phyloP scores from a whole-genome alignment of 2,113 vertebrate genomes.

The Odontophorus gujanensis region DNA sequence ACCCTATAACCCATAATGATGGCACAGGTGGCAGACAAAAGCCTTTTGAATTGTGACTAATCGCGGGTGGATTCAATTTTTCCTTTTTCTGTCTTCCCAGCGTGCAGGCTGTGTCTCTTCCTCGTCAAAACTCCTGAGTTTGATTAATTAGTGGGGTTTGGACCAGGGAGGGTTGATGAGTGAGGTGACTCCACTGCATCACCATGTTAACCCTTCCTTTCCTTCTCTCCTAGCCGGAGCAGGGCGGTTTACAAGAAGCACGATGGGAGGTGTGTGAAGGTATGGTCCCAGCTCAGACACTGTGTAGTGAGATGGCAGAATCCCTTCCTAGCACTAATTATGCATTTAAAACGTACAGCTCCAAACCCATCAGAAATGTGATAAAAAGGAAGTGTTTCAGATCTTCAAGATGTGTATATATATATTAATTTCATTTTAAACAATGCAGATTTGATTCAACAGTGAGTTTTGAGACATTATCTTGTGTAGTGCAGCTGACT shows the following conservation, averaged over 20 bases:
- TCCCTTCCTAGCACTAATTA: not conserved
- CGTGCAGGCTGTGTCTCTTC: not conserved
- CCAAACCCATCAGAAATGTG: not conserved
- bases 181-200: not conserved
- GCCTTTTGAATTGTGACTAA: slow-evolving; percentile 25
- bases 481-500: not conserved
- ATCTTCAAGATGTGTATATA: not conserved
- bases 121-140: not conserved
- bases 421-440: not conserved
- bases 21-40: not conserved
- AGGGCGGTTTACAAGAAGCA: slow-evolving; percentile 33
- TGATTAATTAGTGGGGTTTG: slow-evolving; percentile 43
- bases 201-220: slow-evolving; percentile 4
- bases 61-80: not conserved
- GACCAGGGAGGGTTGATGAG: slow-evolving; percentile 5
- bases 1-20: rapidly evolving
- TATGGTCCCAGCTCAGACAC: not conserved
- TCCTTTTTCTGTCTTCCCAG: slow-evolving; percentile 18
- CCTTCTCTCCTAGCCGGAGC: not conserved
- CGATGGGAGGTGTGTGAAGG: slow-evolving; percentile 45
- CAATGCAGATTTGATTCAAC: not conserved
- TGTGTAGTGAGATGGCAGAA: not conserved
- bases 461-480: not conserved
- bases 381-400: not conserved
- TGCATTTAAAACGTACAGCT: not conserved